Evolutionary conservation across 2,797 vertebrate species (phyloP), one percentile per base, ranked within the genome.

Genomic region (Steatocranus sp.): DNA sequence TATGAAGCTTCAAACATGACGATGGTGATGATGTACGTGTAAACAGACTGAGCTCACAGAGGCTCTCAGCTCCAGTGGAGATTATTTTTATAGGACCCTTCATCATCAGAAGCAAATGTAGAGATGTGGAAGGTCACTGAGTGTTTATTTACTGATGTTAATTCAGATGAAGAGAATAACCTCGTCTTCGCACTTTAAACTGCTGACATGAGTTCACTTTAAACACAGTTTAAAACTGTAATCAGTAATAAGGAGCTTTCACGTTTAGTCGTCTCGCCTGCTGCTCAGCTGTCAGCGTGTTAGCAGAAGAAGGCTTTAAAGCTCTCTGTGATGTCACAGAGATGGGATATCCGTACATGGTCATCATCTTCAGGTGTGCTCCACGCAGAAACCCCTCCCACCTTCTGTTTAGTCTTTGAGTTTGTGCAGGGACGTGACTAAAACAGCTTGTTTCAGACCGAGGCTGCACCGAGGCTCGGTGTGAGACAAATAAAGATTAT

Each of bases 1-100:
- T 27, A 0, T 27, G 66, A 27, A 70, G 23, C 23, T 8, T 48
- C 41, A 11, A n/a, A 46, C 23, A 2, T 3, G 41, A 46, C 0
- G 66, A 70, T n/a, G n/a, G 9, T 36, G 50, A 20, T 51, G 49
- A 23, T 18, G 15, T 27, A 11, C 3, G 3, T 43, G 8, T 46
- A 3, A 70, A 48, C 14, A 30, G 66, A 30, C 66, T 48, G 38
- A 70, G 25, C 23, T 70, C 9, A 43, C 23, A 7, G 14, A 9
- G 8, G 20, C 63, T 18, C 41, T 27, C 66, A 18, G 41, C 38
- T 17, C 20, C 23, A 41, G 38, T 68, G 63, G 14, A 18, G 23
- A 17, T 46, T 27, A 2, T 46, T 27, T 27, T 70, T 70, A 70
- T 46, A 18, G 15, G 10, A 8, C 11, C 23, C 66, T 46, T 46